Percentiles rank a stretch among this genome's conserved stretches.
phyloP scores from a whole-genome alignment of 2,797 vertebrate genomes.

The Typhlichthys subterraneus region DNA sequence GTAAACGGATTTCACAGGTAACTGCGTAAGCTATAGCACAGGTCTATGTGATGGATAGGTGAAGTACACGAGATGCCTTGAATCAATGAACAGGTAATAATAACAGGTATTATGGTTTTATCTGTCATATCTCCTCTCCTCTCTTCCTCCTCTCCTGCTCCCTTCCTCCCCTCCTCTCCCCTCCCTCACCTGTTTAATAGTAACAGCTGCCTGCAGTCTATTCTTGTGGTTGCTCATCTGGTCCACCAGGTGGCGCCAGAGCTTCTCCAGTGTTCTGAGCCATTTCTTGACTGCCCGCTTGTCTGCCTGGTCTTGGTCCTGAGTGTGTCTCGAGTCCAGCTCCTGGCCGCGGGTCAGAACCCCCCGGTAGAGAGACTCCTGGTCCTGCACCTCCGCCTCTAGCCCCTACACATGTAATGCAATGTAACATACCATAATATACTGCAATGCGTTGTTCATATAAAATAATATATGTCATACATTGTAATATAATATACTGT shows the following conservation, averaged over 20 bases:
- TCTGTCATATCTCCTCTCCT: background rate
- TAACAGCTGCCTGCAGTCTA: conserved; percentile 76
- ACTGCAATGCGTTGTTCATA: background rate
- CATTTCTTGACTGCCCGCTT: conserved; percentile 74
- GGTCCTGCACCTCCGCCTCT: conserved; percentile 81
- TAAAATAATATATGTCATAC: background rate
- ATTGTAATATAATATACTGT: background rate
- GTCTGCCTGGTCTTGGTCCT: conserved; percentile 23
- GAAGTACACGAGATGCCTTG: background rate
- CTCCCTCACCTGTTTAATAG: conserved; percentile 81
- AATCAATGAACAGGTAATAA: background rate
- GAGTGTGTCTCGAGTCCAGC: conserved; percentile 60
- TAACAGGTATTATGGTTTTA: background rate
- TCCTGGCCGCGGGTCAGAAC: conserved; percentile 79
- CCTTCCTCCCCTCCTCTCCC: background rate
- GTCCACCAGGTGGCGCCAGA: conserved; percentile 80
- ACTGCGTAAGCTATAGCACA: background rate
- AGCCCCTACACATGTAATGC: conserved; percentile 70
- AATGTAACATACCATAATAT: background rate
- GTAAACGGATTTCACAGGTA: background rate
- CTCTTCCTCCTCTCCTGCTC: background rate
- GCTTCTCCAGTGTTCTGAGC: conserved; percentile 74
- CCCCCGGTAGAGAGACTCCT: conserved; percentile 71
- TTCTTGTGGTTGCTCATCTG: conserved; percentile 59
- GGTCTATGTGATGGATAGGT: background rate